Evolutionary conservation across 1,140 invertebrate genomes (phyloP).

Genomic region (Drosophila sucinea): DNA sequence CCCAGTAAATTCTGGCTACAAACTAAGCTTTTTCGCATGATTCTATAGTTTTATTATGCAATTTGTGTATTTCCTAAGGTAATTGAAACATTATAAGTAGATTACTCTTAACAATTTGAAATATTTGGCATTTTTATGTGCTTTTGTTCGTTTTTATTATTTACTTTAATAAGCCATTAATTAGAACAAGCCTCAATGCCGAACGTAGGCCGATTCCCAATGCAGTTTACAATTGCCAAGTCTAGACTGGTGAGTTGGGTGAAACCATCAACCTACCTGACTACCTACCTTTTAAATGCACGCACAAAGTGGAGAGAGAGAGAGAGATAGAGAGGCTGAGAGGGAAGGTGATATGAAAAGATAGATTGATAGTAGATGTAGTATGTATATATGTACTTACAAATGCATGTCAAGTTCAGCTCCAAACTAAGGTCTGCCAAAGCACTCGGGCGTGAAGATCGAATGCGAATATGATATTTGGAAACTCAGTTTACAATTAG

Average conservation of each 20-base stretch:
- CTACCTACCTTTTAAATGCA: constrained; percentile 57
- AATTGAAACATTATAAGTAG: constrained; percentile 5
- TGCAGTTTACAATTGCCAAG: constrained; percentile 66
- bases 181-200: constrained; percentile 70
- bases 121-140: constrained; percentile 26
- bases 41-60: background rate
- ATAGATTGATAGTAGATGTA: background rate
- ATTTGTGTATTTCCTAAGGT: background rate
- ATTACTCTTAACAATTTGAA: constrained; percentile 17
- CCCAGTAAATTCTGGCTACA: too few species aligned
- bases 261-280: constrained; percentile 14
- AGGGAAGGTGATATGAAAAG: background rate
- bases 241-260: constrained; percentile 29
- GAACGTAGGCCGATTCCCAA: constrained; percentile 66
- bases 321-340: background rate
- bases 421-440: constrained; percentile 58
- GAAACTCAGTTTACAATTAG: constrained; percentile 27
- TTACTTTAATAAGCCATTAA: constrained; percentile 61
- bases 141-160: constrained; percentile 27
- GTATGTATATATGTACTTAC: background rate
- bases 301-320: constrained; percentile 39
- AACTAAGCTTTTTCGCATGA: too few species aligned
- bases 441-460: constrained; percentile 75
- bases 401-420: constrained; percentile 77
- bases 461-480: constrained; percentile 42